phyloP scores from a whole-genome alignment of 2,888 invertebrate species.

The Drosophila imparisetae region DNA sequence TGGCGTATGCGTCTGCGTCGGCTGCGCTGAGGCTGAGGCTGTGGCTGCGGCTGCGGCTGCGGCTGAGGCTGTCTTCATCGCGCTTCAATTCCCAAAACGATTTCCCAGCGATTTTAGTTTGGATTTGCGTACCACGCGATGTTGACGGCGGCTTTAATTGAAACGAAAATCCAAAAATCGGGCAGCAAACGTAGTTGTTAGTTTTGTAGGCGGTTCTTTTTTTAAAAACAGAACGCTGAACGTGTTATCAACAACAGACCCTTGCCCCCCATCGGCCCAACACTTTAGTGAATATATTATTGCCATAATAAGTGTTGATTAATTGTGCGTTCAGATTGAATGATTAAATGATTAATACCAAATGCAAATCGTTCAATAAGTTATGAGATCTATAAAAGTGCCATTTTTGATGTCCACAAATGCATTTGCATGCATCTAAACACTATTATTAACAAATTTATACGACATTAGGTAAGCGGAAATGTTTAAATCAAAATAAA shows the following conservation, averaged over 20 bases:
- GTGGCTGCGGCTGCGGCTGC: constrained; percentile 41
- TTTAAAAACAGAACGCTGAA: constrained; percentile 13
- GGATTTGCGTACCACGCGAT: constrained; percentile 84
- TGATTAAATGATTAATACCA: constrained; percentile 30
- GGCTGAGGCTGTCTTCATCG: constrained; percentile 71
- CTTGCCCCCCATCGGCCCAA: neutral
- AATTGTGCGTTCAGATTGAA: constrained; percentile 26
- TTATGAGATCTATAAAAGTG: constrained; percentile 24
- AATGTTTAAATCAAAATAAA: neutral
- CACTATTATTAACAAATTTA: neutral
- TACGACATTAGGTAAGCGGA: constrained; percentile 28
- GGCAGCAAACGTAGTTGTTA: constrained; percentile 31
- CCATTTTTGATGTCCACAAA: neutral
- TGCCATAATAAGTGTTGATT: constrained; percentile 30
- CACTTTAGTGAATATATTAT: constrained; percentile 21
- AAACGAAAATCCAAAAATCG: constrained; percentile 51
- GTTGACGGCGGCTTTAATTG: constrained; percentile 83
- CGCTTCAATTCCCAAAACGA: constrained; percentile 81
- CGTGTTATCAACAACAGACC: constrained; percentile 26
- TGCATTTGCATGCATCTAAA: constrained; percentile 10
- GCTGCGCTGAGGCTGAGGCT: constrained; percentile 27
- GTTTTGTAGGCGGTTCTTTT: constrained; percentile 51
- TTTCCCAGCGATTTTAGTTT: constrained; percentile 84
- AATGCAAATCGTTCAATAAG: constrained; percentile 31
- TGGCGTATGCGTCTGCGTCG: constrained; percentile 39